These are phyloP conservation scores for Caenorhabditis remanei DNA, from an alignment of 1,140 invertebrate genomes.

Conservation along the genomic window DNA sequence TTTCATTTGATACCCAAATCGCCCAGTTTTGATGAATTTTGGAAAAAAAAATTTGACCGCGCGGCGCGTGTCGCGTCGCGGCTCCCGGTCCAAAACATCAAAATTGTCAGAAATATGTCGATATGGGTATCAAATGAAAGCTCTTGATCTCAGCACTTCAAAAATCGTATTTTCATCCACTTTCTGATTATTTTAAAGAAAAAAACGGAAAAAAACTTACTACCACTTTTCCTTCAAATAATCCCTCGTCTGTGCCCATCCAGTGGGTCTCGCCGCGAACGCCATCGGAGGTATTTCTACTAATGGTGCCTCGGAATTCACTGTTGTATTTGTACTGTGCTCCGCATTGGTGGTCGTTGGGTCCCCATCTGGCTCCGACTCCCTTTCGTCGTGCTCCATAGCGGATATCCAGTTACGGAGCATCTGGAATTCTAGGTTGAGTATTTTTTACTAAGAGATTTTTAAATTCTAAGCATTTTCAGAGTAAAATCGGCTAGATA, in stretches of 20 bases:
- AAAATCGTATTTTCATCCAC: background rate
- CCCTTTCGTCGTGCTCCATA: slow-evolving; percentile 26
- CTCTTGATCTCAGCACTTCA: background rate
- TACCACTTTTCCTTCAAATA: background rate
- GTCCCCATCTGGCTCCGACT: slow-evolving; percentile 22
- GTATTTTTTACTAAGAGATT: background rate
- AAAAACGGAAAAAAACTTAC: background rate
- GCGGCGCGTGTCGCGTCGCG: background rate
- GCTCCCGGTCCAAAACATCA: background rate
- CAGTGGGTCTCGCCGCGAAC: background rate
- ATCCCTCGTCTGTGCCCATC: background rate
- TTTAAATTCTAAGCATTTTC: background rate
- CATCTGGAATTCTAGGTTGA: background rate
- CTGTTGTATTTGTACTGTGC: background rate
- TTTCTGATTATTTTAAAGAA: background rate
- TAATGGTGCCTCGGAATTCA: background rate
- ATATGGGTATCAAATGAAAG: too few species aligned
- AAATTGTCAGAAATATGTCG: too few species aligned
- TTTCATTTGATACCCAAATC: too few species aligned
- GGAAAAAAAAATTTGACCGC: too few species aligned
- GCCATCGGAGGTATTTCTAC: background rate
- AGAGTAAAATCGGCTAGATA: background rate
- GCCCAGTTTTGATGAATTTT: too few species aligned
- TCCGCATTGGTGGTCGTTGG: slow-evolving; percentile 7
- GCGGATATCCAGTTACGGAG: slow-evolving; percentile 51